These are phyloP conservation scores for Geotria australis DNA, from an alignment of 2,797 vertebrate species.

Conservation along the genomic window DNA sequence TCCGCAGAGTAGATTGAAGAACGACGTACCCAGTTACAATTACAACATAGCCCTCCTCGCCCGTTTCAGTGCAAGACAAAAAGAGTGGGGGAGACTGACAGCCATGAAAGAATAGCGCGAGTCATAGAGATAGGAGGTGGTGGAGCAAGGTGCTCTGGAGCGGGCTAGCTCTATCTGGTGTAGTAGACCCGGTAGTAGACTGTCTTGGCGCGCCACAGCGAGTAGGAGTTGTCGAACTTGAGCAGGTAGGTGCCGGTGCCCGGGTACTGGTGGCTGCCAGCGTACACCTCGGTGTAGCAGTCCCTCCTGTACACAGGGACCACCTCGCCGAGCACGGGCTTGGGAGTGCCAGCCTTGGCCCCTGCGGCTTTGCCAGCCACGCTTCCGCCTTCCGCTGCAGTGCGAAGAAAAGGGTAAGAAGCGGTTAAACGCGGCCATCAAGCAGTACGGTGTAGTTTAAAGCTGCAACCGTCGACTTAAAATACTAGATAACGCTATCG, in stretches of 20 bases:
- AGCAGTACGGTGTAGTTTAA: neutral
- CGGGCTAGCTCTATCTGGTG: constrained; percentile 67
- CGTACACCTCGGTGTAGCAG: constrained; percentile 96
- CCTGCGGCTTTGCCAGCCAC: constrained; percentile 43
- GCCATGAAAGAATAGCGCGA: neutral
- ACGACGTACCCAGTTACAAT: no score
- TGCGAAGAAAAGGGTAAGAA: neutral
- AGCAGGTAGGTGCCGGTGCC: constrained; percentile 92
- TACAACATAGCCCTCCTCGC: no score
- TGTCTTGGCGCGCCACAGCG: constrained; percentile 92
- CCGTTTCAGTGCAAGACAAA: neutral
- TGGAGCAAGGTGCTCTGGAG: neutral
- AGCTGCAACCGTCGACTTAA: no score
- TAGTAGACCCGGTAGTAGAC: constrained; percentile 99
- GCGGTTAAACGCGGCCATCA: neutral
- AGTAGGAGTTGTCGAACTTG: constrained; percentile 99
- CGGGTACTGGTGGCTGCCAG: constrained; percentile 95
- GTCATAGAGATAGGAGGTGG: neutral
- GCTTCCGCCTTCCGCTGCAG: neutral
- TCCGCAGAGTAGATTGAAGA: no score
- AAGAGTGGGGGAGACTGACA: neutral
- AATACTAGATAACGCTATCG: no score
- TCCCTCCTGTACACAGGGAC: constrained; percentile 97
- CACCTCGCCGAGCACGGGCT: constrained; percentile 87
- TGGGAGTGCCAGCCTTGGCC: constrained; percentile 56